Evolutionary conservation across 1,140 invertebrate genomes (phyloP).

Genomic region (Aleiodes sp.): DNA sequence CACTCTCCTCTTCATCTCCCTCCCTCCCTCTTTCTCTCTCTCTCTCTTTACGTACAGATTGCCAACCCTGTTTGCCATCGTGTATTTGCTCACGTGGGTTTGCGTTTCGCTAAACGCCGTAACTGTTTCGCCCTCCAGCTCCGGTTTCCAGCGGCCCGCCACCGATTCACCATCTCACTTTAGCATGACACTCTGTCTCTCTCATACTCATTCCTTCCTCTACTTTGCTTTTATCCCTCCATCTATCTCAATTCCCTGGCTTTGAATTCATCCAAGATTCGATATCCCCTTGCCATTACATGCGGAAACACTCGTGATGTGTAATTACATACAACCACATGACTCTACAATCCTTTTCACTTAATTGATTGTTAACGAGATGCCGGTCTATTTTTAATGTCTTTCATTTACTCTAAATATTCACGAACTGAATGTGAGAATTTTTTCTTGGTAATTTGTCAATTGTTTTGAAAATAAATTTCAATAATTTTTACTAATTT

Average conservation of each 20-base stretch:
- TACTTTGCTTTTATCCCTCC: neutral
- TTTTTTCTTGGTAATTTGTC: no score
- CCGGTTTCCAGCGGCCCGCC: constrained; percentile 6
- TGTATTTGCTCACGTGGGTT: constrained; percentile 33
- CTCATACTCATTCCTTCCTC: neutral
- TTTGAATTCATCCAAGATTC: constrained; percentile 8
- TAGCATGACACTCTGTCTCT: neutral
- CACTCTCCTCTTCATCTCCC: neutral
- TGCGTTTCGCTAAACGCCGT: constrained; percentile 35
- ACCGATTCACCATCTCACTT: neutral
- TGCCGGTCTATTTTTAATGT: no score
- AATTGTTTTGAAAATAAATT: no score
- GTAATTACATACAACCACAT: neutral
- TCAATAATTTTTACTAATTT: no score
- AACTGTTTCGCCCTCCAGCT: constrained; percentile 19
- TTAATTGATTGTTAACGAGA: no score
- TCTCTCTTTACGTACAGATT: neutral
- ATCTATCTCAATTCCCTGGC: neutral
- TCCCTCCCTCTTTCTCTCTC: neutral
- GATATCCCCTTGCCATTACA: neutral
- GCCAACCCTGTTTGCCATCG: constrained; percentile 28
- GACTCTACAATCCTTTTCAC: no score
- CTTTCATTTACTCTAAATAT: no score
- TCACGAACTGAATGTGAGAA: no score
- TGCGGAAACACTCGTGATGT: neutral